phyloP scores from a whole-genome alignment of 2,797 vertebrate genomes.

The Fringilla coelebs region DNA sequence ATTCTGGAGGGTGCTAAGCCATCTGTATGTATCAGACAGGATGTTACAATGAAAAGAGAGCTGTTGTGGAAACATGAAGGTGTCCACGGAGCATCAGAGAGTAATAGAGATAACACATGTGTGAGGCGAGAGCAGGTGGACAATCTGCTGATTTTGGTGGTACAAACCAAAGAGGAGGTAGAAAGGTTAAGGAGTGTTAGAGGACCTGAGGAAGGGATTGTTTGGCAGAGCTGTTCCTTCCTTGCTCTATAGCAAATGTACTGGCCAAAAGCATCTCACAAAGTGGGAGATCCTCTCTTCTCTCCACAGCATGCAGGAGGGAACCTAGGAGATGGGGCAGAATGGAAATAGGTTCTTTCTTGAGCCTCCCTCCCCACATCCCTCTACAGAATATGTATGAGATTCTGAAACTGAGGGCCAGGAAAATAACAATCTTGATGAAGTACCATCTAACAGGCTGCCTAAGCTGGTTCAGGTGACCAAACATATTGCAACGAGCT shows the following conservation, averaged over 20 bases:
- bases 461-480: neutral
- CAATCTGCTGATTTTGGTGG: neutral
- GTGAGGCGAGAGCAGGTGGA: neutral
- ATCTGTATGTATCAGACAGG: neutral
- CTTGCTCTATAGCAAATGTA: neutral
- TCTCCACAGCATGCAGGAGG: neutral
- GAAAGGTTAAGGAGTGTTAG: neutral
- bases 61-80: neutral
- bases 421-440: neutral
- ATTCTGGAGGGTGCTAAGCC: too few species aligned
- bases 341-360: neutral
- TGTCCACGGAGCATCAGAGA: rapidly evolving
- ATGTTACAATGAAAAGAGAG: neutral
- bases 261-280: neutral
- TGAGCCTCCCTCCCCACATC: neutral
- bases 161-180: neutral
- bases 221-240: neutral
- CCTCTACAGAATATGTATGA: neutral
- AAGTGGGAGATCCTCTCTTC: neutral
- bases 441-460: neutral
- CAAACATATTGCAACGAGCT: neutral
- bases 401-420: neutral
- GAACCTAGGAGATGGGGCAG: neutral
- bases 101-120: rapidly evolving
- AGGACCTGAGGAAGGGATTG: neutral